These are phyloP conservation scores for Matsumyia berberina DNA, from an alignment of 2,888 invertebrate species.

Conservation along the genomic window DNA sequence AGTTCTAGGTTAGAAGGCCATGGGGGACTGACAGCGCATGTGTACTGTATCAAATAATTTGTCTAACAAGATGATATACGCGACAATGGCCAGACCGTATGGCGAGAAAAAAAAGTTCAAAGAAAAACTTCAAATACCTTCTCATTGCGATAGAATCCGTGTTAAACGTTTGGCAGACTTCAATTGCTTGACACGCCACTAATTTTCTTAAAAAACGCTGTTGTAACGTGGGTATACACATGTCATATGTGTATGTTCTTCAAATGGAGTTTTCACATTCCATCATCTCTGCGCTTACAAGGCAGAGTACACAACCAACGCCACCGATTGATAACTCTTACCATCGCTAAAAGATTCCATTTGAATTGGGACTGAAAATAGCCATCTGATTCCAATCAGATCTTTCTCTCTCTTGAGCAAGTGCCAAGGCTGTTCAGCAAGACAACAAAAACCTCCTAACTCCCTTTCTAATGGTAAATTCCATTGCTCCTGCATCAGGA, in stretches of 20 bases:
- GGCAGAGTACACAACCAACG: background rate
- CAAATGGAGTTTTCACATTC: conserved; percentile 20
- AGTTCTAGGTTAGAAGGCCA: too few relatives aligned
- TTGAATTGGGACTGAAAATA: conserved; percentile 24
- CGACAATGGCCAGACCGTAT: too few relatives aligned
- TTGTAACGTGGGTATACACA: conserved; percentile 39
- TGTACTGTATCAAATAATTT: too few relatives aligned
- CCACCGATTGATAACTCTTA: conserved; percentile 22
- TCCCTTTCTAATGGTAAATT: conserved; percentile 63
- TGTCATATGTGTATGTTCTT: conserved; percentile 30
- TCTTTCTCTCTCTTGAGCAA: conserved; percentile 14
- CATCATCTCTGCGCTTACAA: background rate
- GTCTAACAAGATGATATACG: too few relatives aligned
- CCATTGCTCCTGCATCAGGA: conserved; percentile 10
- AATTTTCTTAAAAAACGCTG: conserved; percentile 11
- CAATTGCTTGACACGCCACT: too few relatives aligned
- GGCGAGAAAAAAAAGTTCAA: too few relatives aligned
- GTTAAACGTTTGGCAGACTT: too few relatives aligned
- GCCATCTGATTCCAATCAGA: conserved; percentile 42
- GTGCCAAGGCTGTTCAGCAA: conserved; percentile 54
- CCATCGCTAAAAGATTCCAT: conserved; percentile 36
- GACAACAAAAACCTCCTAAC: conserved; percentile 17
- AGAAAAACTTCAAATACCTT: too few relatives aligned
- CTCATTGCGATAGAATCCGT: too few relatives aligned
- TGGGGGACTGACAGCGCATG: too few relatives aligned